phyloP scores from a whole-genome alignment of 2,888 invertebrate species.

The Zootermopsis nevadensis region DNA sequence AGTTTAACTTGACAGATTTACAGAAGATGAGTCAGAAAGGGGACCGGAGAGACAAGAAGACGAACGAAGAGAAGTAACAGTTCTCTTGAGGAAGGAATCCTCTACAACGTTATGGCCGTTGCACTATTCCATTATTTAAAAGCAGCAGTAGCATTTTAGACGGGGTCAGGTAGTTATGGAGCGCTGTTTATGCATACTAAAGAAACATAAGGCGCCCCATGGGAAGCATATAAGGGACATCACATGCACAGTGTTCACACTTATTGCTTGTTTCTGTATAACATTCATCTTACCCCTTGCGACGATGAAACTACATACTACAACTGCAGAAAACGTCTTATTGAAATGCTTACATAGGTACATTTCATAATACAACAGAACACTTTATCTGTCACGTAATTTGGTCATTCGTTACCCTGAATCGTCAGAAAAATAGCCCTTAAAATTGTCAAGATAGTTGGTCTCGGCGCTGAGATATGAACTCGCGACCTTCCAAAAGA shows the following conservation, averaged over 20 bases:
- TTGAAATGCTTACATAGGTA: background rate
- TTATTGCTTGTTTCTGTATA: conserved; percentile 25
- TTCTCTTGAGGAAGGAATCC: conserved; percentile 28
- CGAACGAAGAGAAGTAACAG: conserved; percentile 18
- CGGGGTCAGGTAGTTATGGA: conserved; percentile 31
- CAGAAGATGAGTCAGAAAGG: conserved; percentile 26
- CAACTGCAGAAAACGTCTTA: background rate
- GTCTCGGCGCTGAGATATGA: no score
- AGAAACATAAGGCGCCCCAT: conserved; percentile 19
- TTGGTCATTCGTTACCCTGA: no score
- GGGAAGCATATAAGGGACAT: background rate
- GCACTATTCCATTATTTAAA: conserved; percentile 42
- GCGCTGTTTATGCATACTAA: conserved; percentile 41
- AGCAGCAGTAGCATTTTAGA: conserved; percentile 23
- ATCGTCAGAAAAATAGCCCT: no score
- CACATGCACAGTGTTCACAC: conserved; percentile 16
- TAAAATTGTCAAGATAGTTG: no score
- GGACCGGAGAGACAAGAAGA: conserved; percentile 13
- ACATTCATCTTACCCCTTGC: background rate
- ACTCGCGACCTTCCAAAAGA: no score
- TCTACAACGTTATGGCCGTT: conserved; percentile 20
- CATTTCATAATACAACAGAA: background rate
- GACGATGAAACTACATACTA: background rate
- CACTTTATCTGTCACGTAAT: no score
- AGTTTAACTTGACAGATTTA: conserved; percentile 27